phyloP scores from a whole-genome alignment of 2,888 invertebrate species.

The Chymomyza amoena region DNA sequence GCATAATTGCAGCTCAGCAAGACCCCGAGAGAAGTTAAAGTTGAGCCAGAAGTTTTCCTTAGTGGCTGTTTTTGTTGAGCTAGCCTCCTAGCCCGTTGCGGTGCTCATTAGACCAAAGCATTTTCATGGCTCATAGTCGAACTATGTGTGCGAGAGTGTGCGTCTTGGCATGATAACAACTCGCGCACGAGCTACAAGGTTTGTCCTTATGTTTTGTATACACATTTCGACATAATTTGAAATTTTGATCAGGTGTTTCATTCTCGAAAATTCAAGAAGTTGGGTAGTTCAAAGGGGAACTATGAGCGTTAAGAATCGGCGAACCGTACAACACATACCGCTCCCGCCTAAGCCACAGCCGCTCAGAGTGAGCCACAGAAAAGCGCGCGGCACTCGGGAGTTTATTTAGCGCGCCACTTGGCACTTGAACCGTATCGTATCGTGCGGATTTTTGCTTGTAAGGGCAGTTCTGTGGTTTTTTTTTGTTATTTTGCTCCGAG shows the following conservation, averaged over 20 bases:
- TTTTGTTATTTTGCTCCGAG: conserved; percentile 26
- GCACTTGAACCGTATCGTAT: conserved; percentile 63
- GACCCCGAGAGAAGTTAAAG: conserved; percentile 43
- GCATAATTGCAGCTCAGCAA: conserved; percentile 11
- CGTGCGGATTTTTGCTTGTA: conserved; percentile 40
- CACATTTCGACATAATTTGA: conserved; percentile 65
- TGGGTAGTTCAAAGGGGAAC: conserved; percentile 61
- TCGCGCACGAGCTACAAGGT: conserved; percentile 62
- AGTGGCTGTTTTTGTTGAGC: conserved; percentile 5
- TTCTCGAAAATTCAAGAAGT: conserved; percentile 2
- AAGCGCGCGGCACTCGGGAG: conserved; percentile 53
- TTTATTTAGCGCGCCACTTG: conserved; percentile 46
- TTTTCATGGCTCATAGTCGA: conserved; percentile 45
- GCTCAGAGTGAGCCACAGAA: conserved; percentile 37
- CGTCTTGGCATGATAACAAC: conserved; percentile 44
- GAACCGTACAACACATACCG: conserved; percentile 59
- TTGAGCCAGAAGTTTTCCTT: conserved; percentile 61
- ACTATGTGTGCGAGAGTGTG: conserved; percentile 24
- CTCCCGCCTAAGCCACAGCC: conserved; percentile 33
- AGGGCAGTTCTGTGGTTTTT: conserved; percentile 12
- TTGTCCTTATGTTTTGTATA: conserved; percentile 61
- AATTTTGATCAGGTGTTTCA: conserved; percentile 69
- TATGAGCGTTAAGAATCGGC: conserved; percentile 64
- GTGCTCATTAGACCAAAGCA: conserved; percentile 72
- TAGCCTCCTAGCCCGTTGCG: conserved; percentile 8